Evolutionary conservation across 2,888 invertebrate species (phyloP).

Genomic region (Macropis europaea): DNA sequence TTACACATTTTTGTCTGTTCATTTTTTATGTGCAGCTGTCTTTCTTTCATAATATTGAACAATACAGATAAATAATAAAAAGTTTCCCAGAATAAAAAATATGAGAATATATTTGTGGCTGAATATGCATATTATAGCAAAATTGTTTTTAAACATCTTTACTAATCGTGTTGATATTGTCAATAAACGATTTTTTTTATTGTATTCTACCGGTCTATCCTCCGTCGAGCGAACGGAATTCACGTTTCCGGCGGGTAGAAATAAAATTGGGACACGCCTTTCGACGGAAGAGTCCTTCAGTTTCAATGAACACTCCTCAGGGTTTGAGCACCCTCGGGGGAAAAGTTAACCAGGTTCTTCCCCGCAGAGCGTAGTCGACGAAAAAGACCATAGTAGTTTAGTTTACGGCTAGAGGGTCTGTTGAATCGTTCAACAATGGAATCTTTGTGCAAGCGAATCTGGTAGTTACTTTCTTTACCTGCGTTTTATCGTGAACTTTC

Average conservation of each 20-base stretch:
- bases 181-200: neutral
- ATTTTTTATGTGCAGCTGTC: no score
- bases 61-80: no score
- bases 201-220: neutral
- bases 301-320: conserved; percentile 50
- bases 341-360: conserved; percentile 48
- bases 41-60: no score
- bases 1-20: no score
- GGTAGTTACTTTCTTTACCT: neutral
- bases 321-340: conserved; percentile 35
- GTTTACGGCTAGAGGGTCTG: conserved; percentile 20
- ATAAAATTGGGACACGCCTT: conserved; percentile 69
- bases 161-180: no score
- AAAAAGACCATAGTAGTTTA: conserved; percentile 14
- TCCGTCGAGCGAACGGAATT: neutral
- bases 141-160: no score
- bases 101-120: no score
- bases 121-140: no score
- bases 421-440: conserved; percentile 69
- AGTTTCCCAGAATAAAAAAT: no score
- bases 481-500: neutral
- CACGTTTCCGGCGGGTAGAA: conserved; percentile 37
- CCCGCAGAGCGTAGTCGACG: neutral
- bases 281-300: conserved; percentile 43
- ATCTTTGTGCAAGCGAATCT: neutral